Evolutionary conservation across 2,888 invertebrate species (phyloP).

Genomic region (Caenorhabditis plicata): DNA sequence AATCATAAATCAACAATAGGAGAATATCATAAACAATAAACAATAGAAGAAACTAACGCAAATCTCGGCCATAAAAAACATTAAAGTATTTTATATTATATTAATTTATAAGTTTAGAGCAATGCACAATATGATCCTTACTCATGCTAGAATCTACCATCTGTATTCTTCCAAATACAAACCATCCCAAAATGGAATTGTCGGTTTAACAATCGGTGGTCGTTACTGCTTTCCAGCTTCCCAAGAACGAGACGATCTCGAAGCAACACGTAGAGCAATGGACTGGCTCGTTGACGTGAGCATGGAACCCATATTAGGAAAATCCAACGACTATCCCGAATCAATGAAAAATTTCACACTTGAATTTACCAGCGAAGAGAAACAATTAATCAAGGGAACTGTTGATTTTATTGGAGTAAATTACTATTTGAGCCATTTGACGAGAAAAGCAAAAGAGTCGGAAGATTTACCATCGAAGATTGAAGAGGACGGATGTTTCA

Average conservation of each 20-base stretch:
- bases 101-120: conserved; percentile 7
- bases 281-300: conserved; percentile 33
- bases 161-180: conserved; percentile 73
- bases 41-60: too few species aligned
- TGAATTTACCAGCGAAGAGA: conserved; percentile 38
- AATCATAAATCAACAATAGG: neutral
- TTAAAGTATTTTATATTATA: too few species aligned
- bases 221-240: conserved; percentile 12
- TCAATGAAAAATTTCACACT: conserved; percentile 34
- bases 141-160: conserved; percentile 74
- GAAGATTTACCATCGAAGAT: conserved; percentile 6
- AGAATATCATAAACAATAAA: too few species aligned
- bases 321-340: conserved; percentile 33
- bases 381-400: conserved; percentile 67
- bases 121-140: conserved; percentile 71
- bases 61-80: too few species aligned
- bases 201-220: conserved; percentile 29
- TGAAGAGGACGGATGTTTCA: conserved; percentile 18
- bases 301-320: conserved; percentile 32
- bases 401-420: conserved; percentile 79
- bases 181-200: conserved; percentile 11
- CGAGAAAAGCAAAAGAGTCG: conserved; percentile 1
- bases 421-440: conserved; percentile 71
- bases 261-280: conserved; percentile 16
- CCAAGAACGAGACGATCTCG: conserved; percentile 11